Evolutionary conservation across 2,797 vertebrate genomes (phyloP), one percentile per base, ranked within the genome.

Genomic region (Acanthis flammea): DNA sequence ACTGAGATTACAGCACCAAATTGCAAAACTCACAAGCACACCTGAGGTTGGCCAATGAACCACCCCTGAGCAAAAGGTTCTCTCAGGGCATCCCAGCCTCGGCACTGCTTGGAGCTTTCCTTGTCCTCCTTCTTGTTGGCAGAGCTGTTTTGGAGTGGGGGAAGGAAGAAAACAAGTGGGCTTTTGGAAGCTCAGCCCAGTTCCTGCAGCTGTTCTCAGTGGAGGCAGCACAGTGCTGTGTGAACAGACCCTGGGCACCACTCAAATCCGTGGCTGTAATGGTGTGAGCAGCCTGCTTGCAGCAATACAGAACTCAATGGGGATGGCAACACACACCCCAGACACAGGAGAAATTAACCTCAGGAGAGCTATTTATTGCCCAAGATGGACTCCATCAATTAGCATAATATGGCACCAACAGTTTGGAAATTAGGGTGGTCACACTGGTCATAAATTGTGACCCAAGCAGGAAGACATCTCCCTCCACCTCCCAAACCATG

Each of bases 311-410:
- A 82, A 30, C 72, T 77, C 65, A 2, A 23, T 19, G 45, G 61
- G 61, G 81, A 87, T 28, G 65, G 78, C 35, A 87, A 57, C 53
- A 45, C 14, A 33, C 61, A 47, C 45, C 91, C 74, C 89, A 89
- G 53, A 57, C 1, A 14, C 57, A 54, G 71, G 42, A 82, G 24
- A 74, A 94, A 90, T 88, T 41, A 83, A 86, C 87, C 91, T 80
- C 92, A 50, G 78, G 91, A 92, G 85, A 94, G 31, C 60, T 86
- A 23, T 71, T 91, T 54, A 88, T 35, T 65, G 82, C 72, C 75
- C 75, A 71, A 63, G 61, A 78, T 83, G 72, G 72, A 65, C 47
- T 61, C 47, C 75, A 74, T 78, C 85, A 80, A 92, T 95, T 94
- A 89, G 60, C 15, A 68, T 11, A 68, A 77, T 48, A 48, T 3